Conservation (phyloP, 2,797 vertebrate species). For the Moxostoma hubbsi region DNA sequence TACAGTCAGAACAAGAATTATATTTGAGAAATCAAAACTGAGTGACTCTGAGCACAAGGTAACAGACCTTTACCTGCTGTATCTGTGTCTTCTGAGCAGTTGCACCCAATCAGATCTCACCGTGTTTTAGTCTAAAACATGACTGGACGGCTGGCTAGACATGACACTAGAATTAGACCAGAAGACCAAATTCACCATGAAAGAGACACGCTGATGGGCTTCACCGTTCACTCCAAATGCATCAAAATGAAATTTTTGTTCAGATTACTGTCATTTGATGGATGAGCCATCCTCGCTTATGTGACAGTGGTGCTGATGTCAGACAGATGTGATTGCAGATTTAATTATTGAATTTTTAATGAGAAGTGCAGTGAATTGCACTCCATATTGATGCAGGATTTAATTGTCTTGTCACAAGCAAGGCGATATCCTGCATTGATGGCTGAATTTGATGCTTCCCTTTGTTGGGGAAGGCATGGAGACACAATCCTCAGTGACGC, state of each 20-base stretch:
- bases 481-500: constrained; percentile 51
- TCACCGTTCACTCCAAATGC: background rate
- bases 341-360: constrained; percentile 69
- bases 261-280: constrained; percentile 51
- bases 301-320: constrained; percentile 62
- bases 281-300: constrained; percentile 50
- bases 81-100: constrained; percentile 18
- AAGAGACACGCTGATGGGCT: background rate
- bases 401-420: constrained; percentile 70
- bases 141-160: constrained; percentile 22
- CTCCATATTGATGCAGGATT: constrained; percentile 60
- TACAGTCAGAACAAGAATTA: background rate
- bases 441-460: constrained; percentile 69
- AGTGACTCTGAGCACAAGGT: background rate
- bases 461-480: constrained; percentile 63
- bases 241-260: constrained; percentile 39
- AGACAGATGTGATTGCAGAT: constrained; percentile 62
- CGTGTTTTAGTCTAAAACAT: constrained; percentile 3
- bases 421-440: constrained; percentile 60
- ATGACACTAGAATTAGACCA: background rate
- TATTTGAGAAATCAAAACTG: constrained; percentile 14
- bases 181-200: constrained; percentile 24
- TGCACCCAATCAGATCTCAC: constrained; percentile 29
- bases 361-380: constrained; percentile 59
- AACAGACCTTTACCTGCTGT: background rate